A percentile compares a stretch with the other conserved stretches of the same genome.
phyloP scores from a whole-genome alignment of 2,113 vertebrate genomes.

The Strigops habroptila region DNA sequence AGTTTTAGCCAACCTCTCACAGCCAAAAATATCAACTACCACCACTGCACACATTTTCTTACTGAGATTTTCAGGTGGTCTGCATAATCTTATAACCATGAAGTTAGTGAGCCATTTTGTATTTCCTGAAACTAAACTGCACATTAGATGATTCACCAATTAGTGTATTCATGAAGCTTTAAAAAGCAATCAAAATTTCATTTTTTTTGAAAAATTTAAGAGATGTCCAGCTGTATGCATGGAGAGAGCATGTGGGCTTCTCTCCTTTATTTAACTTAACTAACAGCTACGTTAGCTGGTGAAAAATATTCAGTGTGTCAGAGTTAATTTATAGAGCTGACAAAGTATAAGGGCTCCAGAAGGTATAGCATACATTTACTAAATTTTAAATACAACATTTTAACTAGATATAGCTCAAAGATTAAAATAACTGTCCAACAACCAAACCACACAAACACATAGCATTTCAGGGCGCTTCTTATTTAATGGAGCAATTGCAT shows the following conservation, averaged over 20 bases:
- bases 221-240: conserved; percentile 60
- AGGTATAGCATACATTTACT: conserved; percentile 63
- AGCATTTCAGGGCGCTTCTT: neutral
- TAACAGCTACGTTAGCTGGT: conserved; percentile 56
- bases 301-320: conserved; percentile 67
- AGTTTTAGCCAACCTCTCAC: conserved; percentile 50
- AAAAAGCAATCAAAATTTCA: conserved; percentile 55
- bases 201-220: conserved; percentile 58
- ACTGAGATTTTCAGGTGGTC: conserved; percentile 56
- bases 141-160: conserved; percentile 66
- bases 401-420: conserved; percentile 46
- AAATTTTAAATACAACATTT: conserved; percentile 62
- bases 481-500: neutral
- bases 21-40: conserved; percentile 64
- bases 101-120: conserved; percentile 50
- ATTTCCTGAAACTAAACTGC: conserved; percentile 62
- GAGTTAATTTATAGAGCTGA: conserved; percentile 68
- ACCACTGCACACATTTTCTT: conserved; percentile 58
- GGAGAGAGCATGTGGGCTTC: conserved; percentile 52
- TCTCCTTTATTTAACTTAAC: conserved; percentile 56
- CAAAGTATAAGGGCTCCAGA: conserved; percentile 65
- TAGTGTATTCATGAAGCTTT: conserved; percentile 63
- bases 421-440: conserved; percentile 49
- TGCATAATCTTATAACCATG: conserved; percentile 48
- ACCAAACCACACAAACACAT: neutral